Evolutionary conservation across 30 jellyfish, hydroid and myxozoan species (phyloP).

Genomic region (Aurelia coerulea): DNA sequence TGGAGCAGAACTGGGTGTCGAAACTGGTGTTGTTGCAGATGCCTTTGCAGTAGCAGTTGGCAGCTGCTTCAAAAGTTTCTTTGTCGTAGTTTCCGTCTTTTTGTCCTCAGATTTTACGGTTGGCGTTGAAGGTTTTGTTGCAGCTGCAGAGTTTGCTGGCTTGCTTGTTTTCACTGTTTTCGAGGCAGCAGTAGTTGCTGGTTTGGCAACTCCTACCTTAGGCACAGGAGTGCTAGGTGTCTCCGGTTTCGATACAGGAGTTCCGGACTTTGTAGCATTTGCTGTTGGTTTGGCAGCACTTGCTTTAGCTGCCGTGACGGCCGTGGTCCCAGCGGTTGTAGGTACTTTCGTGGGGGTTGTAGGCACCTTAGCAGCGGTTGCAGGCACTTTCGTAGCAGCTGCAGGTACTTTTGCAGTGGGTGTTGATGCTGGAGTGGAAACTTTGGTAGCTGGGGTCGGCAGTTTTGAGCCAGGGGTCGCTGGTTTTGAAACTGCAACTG

Average conservation of each 20-base stretch:
- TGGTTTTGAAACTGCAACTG: slow-evolving; percentile 24
- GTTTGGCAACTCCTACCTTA: background rate
- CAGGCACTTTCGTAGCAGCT: slow-evolving; percentile 38
- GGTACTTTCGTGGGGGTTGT: slow-evolving; percentile 14
- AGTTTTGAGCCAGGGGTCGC: slow-evolving; percentile 24
- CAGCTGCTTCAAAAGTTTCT: background rate
- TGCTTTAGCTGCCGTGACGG: slow-evolving; percentile 24
- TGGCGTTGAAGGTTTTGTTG: slow-evolving; percentile 50
- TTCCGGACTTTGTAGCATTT: background rate
- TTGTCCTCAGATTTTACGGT: slow-evolving; percentile 17
- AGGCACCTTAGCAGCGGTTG: slow-evolving; percentile 46
- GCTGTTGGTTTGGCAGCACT: background rate
- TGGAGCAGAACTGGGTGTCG: background rate
- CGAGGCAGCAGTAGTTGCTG: background rate
- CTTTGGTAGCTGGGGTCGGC: slow-evolving; percentile 24
- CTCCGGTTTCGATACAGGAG: background rate
- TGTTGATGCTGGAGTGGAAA: slow-evolving; percentile 44
- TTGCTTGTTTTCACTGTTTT: background rate
- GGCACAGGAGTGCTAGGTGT: background rate
- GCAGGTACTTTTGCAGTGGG: slow-evolving; percentile 47
- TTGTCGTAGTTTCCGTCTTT: slow-evolving; percentile 1
- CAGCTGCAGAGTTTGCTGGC: background rate
- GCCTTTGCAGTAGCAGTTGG: slow-evolving; percentile 6
- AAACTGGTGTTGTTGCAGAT: background rate
- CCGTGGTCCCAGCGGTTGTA: slow-evolving; percentile 38